phyloP scores from a whole-genome alignment of 2,113 vertebrate species.

The Procavia capensis region DNA sequence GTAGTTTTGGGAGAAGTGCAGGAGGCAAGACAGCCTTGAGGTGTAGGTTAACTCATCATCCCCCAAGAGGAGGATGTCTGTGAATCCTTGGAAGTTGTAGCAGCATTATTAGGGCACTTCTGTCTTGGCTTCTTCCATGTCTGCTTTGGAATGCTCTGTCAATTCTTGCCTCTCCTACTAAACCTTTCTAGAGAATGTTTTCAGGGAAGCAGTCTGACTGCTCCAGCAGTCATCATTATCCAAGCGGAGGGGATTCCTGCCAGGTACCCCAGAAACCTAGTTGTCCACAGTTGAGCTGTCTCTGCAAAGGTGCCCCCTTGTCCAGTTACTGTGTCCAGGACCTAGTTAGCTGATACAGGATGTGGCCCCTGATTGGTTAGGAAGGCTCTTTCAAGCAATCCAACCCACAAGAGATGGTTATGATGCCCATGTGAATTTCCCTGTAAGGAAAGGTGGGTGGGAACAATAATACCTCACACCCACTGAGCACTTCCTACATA shows the following conservation, averaged over 20 bases:
- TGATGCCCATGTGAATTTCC: background rate
- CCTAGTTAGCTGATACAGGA: too few relatives aligned
- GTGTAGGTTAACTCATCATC: background rate
- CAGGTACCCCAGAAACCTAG: background rate
- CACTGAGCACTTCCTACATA: too few relatives aligned
- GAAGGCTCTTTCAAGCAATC: background rate
- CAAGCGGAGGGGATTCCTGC: background rate
- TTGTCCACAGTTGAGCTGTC: background rate
- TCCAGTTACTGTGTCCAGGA: background rate
- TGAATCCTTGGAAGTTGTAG: background rate
- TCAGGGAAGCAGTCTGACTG: background rate
- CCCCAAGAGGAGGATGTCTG: rapidly evolving
- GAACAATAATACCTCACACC: too few relatives aligned
- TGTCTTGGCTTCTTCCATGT: too few relatives aligned
- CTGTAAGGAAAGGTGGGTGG: background rate
- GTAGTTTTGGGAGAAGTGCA: background rate
- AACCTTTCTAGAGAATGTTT: background rate
- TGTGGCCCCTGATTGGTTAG: background rate
- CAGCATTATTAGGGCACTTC: rapidly evolving
- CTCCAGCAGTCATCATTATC: rapidly evolving
- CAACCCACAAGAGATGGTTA: background rate
- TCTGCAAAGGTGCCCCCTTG: background rate
- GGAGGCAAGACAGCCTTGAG: background rate
- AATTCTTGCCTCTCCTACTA: too few relatives aligned
- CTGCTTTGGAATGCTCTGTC: background rate